These are phyloP conservation scores for Stegana nigrithorax DNA, from an alignment of 2,888 invertebrate species.

Conservation along the genomic window DNA sequence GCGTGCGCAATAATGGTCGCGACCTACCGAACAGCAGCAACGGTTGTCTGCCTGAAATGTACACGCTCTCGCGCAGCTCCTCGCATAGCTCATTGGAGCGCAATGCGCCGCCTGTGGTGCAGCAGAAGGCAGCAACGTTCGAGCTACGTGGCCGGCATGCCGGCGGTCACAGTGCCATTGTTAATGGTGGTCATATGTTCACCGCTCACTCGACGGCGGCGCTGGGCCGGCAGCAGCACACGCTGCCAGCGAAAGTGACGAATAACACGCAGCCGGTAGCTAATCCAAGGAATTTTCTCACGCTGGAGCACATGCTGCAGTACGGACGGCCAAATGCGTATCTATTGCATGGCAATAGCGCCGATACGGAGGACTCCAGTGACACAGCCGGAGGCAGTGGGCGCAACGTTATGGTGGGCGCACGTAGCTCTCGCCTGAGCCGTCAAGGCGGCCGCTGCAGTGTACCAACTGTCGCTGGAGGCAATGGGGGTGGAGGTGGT, in stretches of 20 bases:
- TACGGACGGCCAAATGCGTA: slow-evolving; percentile 55
- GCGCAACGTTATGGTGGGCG: slow-evolving; percentile 23
- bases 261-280: slow-evolving; percentile 34
- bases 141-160: slow-evolving; percentile 48
- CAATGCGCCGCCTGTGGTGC: slow-evolving; percentile 48
- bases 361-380: slow-evolving; percentile 61
- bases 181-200: slow-evolving; percentile 29
- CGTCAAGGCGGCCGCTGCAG: slow-evolving; percentile 61
- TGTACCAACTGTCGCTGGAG: slow-evolving; percentile 55
- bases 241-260: slow-evolving; percentile 37
- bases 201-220: slow-evolving; percentile 53
- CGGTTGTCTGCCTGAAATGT: slow-evolving; percentile 39
- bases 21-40: neutral
- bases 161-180: slow-evolving; percentile 40
- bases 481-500: too few species aligned
- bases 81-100: slow-evolving; percentile 51
- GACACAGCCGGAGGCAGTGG: slow-evolving; percentile 50
- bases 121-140: slow-evolving; percentile 63
- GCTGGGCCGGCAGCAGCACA: slow-evolving; percentile 51
- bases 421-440: slow-evolving; percentile 26
- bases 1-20: neutral
- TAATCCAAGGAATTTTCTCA: slow-evolving; percentile 61
- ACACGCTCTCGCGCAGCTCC: slow-evolving; percentile 58
- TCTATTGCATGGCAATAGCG: slow-evolving; percentile 56
- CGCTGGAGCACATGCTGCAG: slow-evolving; percentile 62